Percentiles rank a stretch among this genome's conserved stretches.
Conservation (phyloP, 2,113 vertebrate genomes). For the Micronycteris hirsuta region DNA sequence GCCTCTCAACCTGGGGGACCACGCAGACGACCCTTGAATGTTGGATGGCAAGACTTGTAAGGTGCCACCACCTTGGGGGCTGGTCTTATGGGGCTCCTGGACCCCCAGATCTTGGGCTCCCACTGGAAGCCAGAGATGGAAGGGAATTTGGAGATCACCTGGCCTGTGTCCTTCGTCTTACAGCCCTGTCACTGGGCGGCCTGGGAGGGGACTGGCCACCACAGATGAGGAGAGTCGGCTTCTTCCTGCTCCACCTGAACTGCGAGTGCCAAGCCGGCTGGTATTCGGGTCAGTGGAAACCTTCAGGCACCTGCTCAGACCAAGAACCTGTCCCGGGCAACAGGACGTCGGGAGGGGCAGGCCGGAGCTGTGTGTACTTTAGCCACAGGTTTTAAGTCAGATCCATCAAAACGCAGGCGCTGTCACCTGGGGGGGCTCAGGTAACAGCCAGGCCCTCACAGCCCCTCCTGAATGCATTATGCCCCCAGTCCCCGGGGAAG, state of each 20-base stretch:
- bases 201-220: not conserved
- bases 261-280: not conserved
- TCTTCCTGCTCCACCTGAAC: not conserved
- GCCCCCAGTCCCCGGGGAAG: not conserved
- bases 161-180: not conserved
- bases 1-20: not conserved
- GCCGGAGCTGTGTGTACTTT: not conserved
- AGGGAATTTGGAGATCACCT: not conserved
- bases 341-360: not conserved
- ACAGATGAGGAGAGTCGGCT: not conserved
- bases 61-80: not conserved
- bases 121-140: not conserved
- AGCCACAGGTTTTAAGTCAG: not conserved
- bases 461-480: not conserved
- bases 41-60: too few species aligned
- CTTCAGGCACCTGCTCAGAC: not conserved
- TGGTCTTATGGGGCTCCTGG: not conserved
- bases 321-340: accelerated
- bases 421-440: not conserved
- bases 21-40: too few species aligned
- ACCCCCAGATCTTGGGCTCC: not conserved
- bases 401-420: not conserved
- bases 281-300: not conserved
- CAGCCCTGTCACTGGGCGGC: not conserved
- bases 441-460: not conserved